Base-by-base conservation (phyloP, 2,113 vertebrate genomes). In the Eptesicus fuscus region DNA sequence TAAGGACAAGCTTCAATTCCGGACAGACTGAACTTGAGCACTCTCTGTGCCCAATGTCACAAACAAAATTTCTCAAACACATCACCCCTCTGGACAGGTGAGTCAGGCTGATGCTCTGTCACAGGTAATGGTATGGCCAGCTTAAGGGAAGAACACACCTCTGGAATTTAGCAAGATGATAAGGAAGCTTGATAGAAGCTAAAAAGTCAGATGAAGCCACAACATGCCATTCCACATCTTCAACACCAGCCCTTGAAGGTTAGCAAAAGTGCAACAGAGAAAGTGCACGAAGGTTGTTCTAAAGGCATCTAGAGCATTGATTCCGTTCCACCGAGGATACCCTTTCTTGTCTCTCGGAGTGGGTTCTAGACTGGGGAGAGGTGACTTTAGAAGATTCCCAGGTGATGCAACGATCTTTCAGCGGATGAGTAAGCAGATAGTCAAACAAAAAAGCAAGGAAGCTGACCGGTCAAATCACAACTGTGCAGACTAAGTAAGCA, bases 81-180 rank as follows among this genome's bases (percentile, higher is more conserved):
- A 4, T 61, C 71, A 63, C 22, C 82, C 67, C 13, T 93, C 83
- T 17, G 42, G 70, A 79, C 40, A 51, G 63, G 51, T 37, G 71
- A 69, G 40, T 94, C 61, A 92, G 32, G 40, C 23, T 12, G 63
- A 92, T 49, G 17, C 37, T 20, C 35, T 59, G 32, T 91, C 73
- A 86, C 5, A 47, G 18, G 30, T 25, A 49, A 88, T 56, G 30
- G 5, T 17, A 44, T 23, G 28, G 40, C 44, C 35, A 88, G 73
- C 53, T 79, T 63, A 65, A 93, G 74, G 70, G 88, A 95, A 96
- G 59, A 90, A 73, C 47, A 92, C 13, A 86, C 63, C 69, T 83
- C 44, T 74, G 78, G 69, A 83, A 91, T 93, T 92, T 74, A 94
- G 84, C 70, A 65, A 78, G 69, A 88, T 7, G 37, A 53, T 16